These are phyloP conservation scores for Jaculus jaculus DNA, from an alignment of 2,113 vertebrate species.

Conservation along the genomic window DNA sequence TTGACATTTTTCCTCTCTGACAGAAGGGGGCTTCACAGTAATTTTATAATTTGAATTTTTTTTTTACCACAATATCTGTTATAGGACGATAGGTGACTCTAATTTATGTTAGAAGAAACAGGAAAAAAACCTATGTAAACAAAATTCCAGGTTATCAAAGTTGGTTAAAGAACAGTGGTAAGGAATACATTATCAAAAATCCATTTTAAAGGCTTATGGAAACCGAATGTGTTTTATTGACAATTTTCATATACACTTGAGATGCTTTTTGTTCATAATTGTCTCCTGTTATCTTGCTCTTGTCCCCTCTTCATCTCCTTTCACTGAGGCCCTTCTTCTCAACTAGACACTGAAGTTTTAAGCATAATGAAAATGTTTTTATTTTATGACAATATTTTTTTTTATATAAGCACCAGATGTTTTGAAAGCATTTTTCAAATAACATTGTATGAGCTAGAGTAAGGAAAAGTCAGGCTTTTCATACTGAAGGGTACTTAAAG, in stretches of 20 bases:
- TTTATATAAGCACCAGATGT: neutral
- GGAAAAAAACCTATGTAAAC: neutral
- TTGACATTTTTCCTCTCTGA: conserved; percentile 21
- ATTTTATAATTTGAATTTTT: conserved; percentile 17
- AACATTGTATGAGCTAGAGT: neutral
- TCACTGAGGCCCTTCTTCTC: no score
- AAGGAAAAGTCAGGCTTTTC: neutral
- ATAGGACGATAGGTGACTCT: neutral
- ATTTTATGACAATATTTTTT: neutral
- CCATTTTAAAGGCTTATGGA: neutral
- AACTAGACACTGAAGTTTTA: neutral
- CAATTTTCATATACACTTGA: no score
- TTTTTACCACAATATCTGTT: conserved; percentile 20
- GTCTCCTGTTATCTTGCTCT: no score
- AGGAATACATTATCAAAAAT: neutral
- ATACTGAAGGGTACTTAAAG: neutral
- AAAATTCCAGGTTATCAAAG: neutral
- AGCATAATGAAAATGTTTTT: neutral
- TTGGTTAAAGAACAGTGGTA: neutral
- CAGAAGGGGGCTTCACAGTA: neutral
- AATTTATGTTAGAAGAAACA: neutral
- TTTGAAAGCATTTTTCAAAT: conserved; percentile 21
- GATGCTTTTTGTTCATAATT: no score
- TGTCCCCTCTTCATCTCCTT: no score
- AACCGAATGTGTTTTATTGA: neutral